Conservation (phyloP, 2,797 vertebrate species). For the Ammospiza maritima region DNA sequence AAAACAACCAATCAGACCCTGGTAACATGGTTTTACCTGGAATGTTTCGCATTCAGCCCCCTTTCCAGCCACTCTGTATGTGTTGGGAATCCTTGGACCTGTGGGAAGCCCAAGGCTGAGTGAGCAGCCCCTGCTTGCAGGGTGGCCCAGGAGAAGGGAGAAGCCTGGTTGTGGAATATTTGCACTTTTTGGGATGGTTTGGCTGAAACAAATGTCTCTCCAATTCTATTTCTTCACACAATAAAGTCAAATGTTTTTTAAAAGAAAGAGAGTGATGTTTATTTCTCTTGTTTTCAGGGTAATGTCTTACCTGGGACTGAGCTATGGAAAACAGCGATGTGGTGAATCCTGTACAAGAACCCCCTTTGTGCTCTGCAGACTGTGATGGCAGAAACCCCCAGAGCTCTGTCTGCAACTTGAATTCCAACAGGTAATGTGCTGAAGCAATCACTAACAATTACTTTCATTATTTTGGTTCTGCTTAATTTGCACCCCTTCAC, state of each 20-base stretch:
- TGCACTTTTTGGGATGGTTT: neutral
- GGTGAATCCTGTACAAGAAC: slow-evolving; percentile 66
- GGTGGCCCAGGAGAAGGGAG: neutral
- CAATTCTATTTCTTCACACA: slow-evolving; percentile 77
- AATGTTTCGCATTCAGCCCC: neutral
- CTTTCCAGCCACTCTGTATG: neutral
- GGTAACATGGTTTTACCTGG: too few species aligned
- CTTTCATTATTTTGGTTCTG: neutral
- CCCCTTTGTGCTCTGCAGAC: slow-evolving; percentile 70
- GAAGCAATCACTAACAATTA: neutral
- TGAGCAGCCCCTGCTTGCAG: neutral
- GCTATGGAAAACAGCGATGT: slow-evolving; percentile 81
- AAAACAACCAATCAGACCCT: neutral
- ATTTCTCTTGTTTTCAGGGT: slow-evolving; percentile 79
- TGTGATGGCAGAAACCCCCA: slow-evolving; percentile 43
- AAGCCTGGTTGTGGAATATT: neutral
- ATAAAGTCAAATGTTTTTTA: slow-evolving; percentile 56
- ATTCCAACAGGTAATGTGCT: slow-evolving; percentile 65
- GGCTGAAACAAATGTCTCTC: neutral
- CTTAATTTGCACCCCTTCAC: neutral
- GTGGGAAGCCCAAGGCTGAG: neutral
- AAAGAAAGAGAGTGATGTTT: slow-evolving; percentile 72
- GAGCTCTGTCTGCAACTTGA: slow-evolving; percentile 41
- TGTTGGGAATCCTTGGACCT: neutral
- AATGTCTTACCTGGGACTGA: slow-evolving; percentile 62